Evolutionary conservation across 2,888 invertebrate genomes (phyloP), one percentile per base, ranked within the genome.

Genomic region (Taphrorychus bicolor): DNA sequence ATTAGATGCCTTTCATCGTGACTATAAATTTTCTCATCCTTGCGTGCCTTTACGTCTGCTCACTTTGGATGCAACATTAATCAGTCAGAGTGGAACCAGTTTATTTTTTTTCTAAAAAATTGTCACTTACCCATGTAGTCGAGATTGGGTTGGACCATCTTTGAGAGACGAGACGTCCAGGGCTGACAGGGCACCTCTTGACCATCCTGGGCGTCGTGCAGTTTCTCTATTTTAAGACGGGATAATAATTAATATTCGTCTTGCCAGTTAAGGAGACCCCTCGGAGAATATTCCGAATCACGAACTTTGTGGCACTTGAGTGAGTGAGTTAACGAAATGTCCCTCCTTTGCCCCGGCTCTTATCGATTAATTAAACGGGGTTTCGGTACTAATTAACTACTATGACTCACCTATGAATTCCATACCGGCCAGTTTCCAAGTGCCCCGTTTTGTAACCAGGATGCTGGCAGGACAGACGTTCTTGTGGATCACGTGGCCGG

Each of bases 361-460:
- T 23, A 59, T 59, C 59, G 59, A 59, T 59, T 48, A 24, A 59
- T 45, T 59, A 48, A 59, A 42, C 41, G 23, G 24, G 23, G n/a
- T 24, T 21, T n/a, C n/a, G 14, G 5, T 19, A 4, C 4, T 53
- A 19, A 19, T 51, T 19, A 45, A 2, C 9, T 45, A n/a, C n/a
- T n/a, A 19, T 19, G 19, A 59, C 64, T 85, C 84, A 92, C 97
- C 95, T 73, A 91, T 87, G 83, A 97, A 98, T 81, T 97, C 97
- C 71, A 98, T 87, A 21, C 98, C 97, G 54, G 93, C 93, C 67
- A 98, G 87, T 82, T 98, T 98, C 98, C 98, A 98, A 45, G 95
- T 94, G 72, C 97, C 96, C 65, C 91, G 89, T 81, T 92, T 94
- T 58, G 95, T 96, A 72, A 98, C 91, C 75, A 97, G 87, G 75